phyloP scores from a whole-genome alignment of 2,888 invertebrate genomes.

The Tanytarsus gracilentus region DNA sequence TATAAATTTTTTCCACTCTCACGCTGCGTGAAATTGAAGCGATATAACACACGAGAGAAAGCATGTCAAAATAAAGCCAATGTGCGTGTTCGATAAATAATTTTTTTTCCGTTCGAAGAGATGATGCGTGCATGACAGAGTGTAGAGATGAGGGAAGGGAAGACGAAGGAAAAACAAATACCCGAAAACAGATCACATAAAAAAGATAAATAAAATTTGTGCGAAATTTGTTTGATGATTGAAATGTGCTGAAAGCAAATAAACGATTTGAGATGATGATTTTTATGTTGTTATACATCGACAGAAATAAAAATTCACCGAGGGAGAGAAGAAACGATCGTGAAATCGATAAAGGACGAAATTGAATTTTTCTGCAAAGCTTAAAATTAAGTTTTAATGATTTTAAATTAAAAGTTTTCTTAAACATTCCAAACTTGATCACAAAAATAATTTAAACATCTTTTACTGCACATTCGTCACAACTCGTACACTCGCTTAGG shows the following conservation, averaged over 20 bases:
- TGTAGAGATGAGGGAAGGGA: background rate
- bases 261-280: constrained; percentile 14
- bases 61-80: constrained; percentile 8
- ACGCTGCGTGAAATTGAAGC: background rate
- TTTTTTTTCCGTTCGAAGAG: background rate
- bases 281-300: constrained; percentile 12
- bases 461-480: too few species aligned
- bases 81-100: background rate
- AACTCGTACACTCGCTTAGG: too few species aligned
- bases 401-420: too few species aligned
- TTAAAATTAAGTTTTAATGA: too few species aligned
- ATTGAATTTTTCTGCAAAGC: too few species aligned
- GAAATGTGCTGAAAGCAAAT: constrained; percentile 15
- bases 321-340: too few species aligned
- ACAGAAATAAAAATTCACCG: too few species aligned
- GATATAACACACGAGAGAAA: background rate
- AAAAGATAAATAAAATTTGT: constrained; percentile 15
- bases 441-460: too few species aligned
- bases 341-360: too few species aligned
- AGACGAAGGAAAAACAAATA: constrained; percentile 2
- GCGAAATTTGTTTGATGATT: constrained; percentile 12
- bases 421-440: too few species aligned
- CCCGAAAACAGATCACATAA: constrained; percentile 12
- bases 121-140: background rate
- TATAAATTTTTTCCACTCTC: background rate